Evolutionary conservation across 1,140 invertebrate genomes (phyloP).

Genomic region (Penaeus vannamei): DNA sequence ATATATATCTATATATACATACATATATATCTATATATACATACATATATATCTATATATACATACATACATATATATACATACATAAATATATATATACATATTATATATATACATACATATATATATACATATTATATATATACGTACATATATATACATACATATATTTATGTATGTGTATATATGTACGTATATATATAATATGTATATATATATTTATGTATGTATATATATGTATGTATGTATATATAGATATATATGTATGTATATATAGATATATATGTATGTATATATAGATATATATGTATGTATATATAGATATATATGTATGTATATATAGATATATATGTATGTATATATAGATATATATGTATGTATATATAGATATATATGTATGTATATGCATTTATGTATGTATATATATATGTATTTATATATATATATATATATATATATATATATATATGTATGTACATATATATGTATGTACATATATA

Average conservation of each 20-base stretch:
- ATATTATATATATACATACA: conserved; percentile 16
- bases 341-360: conserved; percentile 16
- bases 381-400: not conserved
- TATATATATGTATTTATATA: no score
- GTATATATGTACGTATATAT: conserved; percentile 16
- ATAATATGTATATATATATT: conserved; percentile 8
- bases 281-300: not conserved
- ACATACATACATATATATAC: conserved; percentile 16
- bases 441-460: no score
- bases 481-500: no score
- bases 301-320: conserved; percentile 16
- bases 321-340: conserved; percentile 9
- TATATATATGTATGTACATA: no score
- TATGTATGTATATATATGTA: conserved; percentile 16
- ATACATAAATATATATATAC: conserved; percentile 16
- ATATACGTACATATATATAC: conserved; percentile 14
- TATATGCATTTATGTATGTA: not conserved
- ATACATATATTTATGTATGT: conserved; percentile 8
- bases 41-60: no score
- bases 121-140: no score
- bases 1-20: no score
- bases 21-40: no score
- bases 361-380: conserved; percentile 9
- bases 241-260: not conserved
- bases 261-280: not conserved